Evolutionary conservation across 2,888 invertebrate genomes (phyloP), one percentile per base, ranked within the genome.

Genomic region (Aspidiotus destructor): DNA sequence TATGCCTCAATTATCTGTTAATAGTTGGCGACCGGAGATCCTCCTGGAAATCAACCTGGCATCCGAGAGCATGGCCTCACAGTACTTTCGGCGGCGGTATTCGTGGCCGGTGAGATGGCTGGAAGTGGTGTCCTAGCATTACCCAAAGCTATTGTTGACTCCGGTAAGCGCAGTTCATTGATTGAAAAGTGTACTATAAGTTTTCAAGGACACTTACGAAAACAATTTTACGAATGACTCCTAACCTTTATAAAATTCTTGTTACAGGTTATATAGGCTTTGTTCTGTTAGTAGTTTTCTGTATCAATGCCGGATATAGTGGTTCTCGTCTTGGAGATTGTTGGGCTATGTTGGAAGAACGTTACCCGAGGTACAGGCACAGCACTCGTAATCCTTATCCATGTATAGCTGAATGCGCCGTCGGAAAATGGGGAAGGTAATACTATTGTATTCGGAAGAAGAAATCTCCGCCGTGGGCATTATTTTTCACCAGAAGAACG

Each of bases 121-220:
- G 87, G 87, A 57, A 84, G 85, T 73, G 87, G 87, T 0, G 83
- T 86, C n/a, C 77, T 87, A 71, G 85, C 86, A 0, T 77, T 87
- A 44, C 87, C 87, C 0, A 77, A 80, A 71, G 86, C 86, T 0
- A 79, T 86, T 44, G 82, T 81, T 62, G 82, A 83, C 74, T 81
- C 85, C 72, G 86, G 87, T 86, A 75, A 71, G 73, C 28, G 5
- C 28, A 5, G 28, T 28, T 28, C 28, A 28, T 15, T 17, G 15
- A 2, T 16, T 5, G 5, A 52, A 52, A n/a, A 52, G 15, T 52
- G 28, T 28, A 28, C 1, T 1, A 28, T 28, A 28, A 28, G 28
- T 28, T 28, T 28, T 28, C 28, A 28, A 28, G 28, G 28, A 5
- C 28, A 28, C 28, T 28, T 28, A 28, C 28, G 2, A 28, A 28